Evolutionary conservation across 2,888 invertebrate species (phyloP).

Genomic region (Polydrusus tereticollis): DNA sequence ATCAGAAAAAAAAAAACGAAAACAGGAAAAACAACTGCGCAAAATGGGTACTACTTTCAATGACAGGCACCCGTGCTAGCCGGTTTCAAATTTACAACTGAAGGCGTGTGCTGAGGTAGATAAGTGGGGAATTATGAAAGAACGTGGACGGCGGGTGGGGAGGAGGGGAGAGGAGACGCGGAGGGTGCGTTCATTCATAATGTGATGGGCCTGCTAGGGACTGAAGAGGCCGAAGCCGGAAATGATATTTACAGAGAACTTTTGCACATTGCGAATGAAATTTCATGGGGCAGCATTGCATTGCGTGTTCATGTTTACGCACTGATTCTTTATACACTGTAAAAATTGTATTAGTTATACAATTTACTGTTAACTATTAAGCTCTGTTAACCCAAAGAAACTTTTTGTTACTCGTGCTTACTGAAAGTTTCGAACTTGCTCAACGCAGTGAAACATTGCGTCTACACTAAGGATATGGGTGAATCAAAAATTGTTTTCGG

Average conservation of each 20-base stretch:
- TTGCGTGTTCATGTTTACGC: too few species aligned
- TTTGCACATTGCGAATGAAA: too few species aligned
- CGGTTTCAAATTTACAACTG: constrained; percentile 64
- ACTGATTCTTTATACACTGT: too few species aligned
- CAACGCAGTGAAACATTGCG: too few species aligned
- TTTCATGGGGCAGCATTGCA: too few species aligned
- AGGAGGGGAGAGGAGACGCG: constrained; percentile 60
- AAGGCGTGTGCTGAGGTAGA: constrained; percentile 58
- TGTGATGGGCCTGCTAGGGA: constrained; percentile 62
- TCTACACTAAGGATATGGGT: too few species aligned
- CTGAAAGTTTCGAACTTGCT: too few species aligned
- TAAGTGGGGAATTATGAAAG: constrained; percentile 61
- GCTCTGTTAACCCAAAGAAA: too few species aligned
- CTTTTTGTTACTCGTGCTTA: too few species aligned
- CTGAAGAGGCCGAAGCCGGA: constrained; percentile 35
- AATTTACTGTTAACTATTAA: too few species aligned
- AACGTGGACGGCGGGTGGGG: constrained; percentile 55
- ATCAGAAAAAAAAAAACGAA: constrained; percentile 21
- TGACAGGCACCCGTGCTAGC: constrained; percentile 37
- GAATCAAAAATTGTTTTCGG: too few species aligned
- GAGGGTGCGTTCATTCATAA: constrained; percentile 70
- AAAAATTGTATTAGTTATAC: too few species aligned
- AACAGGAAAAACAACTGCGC: constrained; percentile 51
- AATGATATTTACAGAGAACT: neutral
- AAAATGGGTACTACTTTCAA: constrained; percentile 46